Evolutionary conservation across 2,113 vertebrate species (phyloP).

Genomic region (Okapia johnstoni): DNA sequence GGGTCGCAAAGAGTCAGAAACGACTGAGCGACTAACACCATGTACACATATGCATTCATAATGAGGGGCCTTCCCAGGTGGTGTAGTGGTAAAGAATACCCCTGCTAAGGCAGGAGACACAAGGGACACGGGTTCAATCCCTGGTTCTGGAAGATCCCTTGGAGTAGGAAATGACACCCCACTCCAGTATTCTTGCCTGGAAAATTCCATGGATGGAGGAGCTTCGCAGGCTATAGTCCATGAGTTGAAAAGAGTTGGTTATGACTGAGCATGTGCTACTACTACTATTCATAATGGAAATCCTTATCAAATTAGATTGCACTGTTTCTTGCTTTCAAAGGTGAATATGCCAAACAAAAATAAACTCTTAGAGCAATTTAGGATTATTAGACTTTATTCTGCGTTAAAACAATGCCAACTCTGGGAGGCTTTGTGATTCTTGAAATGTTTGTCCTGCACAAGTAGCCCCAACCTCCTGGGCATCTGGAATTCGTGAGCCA

Average conservation of each 20-base stretch:
- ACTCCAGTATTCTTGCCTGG: neutral
- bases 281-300: neutral
- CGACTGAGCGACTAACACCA: neutral
- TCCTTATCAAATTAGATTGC: neutral
- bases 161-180: neutral
- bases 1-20: neutral
- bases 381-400: neutral
- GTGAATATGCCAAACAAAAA: neutral
- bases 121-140: neutral
- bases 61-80: neutral
- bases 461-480: neutral
- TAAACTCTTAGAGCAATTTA: neutral
- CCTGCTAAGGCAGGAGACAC: neutral
- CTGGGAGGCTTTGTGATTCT: accelerated
- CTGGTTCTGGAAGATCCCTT: neutral
- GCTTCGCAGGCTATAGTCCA: accelerated
- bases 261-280: neutral
- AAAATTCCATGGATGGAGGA: neutral
- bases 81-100: neutral
- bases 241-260: neutral
- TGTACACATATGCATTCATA: neutral
- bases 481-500: neutral
- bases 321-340: neutral
- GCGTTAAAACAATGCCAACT: neutral
- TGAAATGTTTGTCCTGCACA: too few species aligned